phyloP scores from a whole-genome alignment of 2,888 invertebrate species.

The Hirtodrosophila alboralis region DNA sequence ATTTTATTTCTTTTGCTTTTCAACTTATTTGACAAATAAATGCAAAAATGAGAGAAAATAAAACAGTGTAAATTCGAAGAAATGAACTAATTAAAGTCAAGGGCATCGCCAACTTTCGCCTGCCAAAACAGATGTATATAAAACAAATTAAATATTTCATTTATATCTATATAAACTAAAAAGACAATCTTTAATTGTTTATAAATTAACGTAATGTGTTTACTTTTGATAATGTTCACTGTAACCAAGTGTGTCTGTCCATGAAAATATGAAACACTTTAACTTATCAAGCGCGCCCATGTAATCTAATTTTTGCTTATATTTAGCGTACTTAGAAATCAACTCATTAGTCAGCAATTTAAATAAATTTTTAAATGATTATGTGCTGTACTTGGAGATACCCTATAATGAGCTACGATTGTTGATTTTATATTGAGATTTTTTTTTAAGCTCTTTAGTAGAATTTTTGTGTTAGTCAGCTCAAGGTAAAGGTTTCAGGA shows the following conservation, averaged over 20 bases:
- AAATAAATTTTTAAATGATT: not conserved
- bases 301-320: slow-evolving; percentile 37
- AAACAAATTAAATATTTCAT: slow-evolving; percentile 5
- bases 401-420: slow-evolving; percentile 8
- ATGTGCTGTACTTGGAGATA: not conserved
- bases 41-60: too few species aligned
- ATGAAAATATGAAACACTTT: slow-evolving; percentile 9
- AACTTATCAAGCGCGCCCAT: slow-evolving; percentile 34
- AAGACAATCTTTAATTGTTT: not conserved
- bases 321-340: slow-evolving; percentile 22
- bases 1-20: slow-evolving; percentile 20
- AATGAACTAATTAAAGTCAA: slow-evolving; percentile 63
- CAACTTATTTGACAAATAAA: slow-evolving; percentile 48
- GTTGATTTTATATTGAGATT: too few species aligned
- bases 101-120: slow-evolving; percentile 49
- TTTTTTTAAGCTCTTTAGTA: too few species aligned
- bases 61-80: slow-evolving; percentile 42
- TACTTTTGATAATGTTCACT: slow-evolving; percentile 5
- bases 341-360: slow-evolving; percentile 58
- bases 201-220: too few species aligned
- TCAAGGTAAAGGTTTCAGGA: too few species aligned
- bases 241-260: slow-evolving; percentile 8
- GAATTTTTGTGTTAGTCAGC: too few species aligned
- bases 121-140: slow-evolving; percentile 11
- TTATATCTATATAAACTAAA: not conserved